These are phyloP conservation scores for Neogale vison DNA, from an alignment of 2,113 vertebrate species.

Conservation along the genomic window DNA sequence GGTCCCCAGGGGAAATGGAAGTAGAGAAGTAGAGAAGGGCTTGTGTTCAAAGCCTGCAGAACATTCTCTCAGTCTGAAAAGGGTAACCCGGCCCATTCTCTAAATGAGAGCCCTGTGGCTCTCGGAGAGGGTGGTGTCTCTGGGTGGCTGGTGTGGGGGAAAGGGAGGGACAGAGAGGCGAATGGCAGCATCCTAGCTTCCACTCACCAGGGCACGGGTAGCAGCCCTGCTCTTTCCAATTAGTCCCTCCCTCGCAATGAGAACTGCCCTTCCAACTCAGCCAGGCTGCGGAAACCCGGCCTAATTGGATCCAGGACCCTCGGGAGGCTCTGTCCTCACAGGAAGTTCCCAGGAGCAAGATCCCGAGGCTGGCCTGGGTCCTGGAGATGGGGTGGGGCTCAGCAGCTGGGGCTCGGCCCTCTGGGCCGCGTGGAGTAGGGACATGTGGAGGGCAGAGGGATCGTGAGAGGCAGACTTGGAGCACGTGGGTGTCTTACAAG, in stretches of 20 bases:
- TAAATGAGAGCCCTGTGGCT: background rate
- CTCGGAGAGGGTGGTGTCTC: background rate
- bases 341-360: slow-evolving; percentile 51
- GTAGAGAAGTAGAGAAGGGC: background rate
- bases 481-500: background rate
- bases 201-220: background rate
- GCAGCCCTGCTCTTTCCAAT: background rate
- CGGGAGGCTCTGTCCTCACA: background rate
- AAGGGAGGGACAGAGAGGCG: background rate
- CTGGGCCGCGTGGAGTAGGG: background rate
- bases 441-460: background rate
- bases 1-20: background rate
- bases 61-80: background rate
- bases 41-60: background rate
- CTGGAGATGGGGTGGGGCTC: background rate
- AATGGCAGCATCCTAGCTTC: background rate
- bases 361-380: background rate
- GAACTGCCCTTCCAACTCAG: background rate
- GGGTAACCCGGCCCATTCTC: background rate
- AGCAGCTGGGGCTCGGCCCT: background rate
- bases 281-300: background rate
- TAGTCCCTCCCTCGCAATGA: background rate
- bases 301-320: slow-evolving; percentile 68
- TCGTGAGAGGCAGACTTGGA: background rate
- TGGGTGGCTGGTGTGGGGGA: background rate